Conservation (phyloP, 2,888 invertebrate genomes). For the Napeogenes sylphis region DNA sequence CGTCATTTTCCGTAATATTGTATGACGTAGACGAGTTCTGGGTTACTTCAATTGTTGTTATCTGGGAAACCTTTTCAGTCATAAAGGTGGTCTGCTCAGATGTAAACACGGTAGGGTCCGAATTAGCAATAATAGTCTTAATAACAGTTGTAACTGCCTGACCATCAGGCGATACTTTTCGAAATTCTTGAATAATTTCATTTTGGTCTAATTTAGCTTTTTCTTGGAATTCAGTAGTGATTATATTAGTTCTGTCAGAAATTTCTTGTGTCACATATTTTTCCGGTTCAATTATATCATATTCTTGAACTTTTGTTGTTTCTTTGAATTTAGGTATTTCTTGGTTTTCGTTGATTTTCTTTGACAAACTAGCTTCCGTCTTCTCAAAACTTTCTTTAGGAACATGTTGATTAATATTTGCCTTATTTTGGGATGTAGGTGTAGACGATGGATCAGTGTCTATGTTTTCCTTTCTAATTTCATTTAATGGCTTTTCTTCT, state of each 20-base stretch:
- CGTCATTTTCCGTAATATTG: slow-evolving; percentile 46
- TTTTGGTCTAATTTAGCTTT: slow-evolving; percentile 35
- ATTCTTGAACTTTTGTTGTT: background rate
- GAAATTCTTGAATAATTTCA: slow-evolving; percentile 44
- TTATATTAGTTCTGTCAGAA: slow-evolving; percentile 4
- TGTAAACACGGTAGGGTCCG: slow-evolving; percentile 47
- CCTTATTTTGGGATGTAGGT: background rate
- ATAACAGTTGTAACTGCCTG: slow-evolving; percentile 47
- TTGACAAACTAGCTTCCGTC: background rate
- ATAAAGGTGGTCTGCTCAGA: slow-evolving; percentile 54
- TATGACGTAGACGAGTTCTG: slow-evolving; percentile 57
- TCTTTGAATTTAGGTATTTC: background rate
- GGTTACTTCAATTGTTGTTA: slow-evolving; percentile 57
- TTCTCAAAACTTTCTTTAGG: background rate
- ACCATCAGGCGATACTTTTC: slow-evolving; percentile 35
- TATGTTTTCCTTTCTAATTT: background rate
- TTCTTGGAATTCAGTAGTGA: slow-evolving; percentile 8
- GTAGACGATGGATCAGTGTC: background rate
- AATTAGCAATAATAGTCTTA: slow-evolving; percentile 45
- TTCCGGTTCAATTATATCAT: background rate
- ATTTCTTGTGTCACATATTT: background rate
- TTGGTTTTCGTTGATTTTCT: background rate
- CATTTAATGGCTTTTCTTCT: background rate
- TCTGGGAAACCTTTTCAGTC: slow-evolving; percentile 52
- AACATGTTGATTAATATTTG: background rate